Evolutionary conservation across 2,113 vertebrate genomes (phyloP).

Genomic region (Centropus bengalensis): DNA sequence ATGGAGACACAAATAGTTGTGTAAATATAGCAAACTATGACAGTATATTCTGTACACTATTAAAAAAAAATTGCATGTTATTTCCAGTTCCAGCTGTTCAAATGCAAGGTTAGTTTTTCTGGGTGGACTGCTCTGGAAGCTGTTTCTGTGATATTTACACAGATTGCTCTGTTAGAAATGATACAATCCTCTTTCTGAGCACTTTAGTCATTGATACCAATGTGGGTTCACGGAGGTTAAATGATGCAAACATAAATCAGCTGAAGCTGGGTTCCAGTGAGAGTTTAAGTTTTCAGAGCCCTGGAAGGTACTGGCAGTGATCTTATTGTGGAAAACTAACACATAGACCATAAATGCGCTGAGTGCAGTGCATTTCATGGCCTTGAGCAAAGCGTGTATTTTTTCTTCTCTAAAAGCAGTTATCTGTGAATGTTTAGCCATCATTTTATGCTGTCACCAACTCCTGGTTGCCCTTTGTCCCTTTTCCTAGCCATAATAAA

Average conservation of each 20-base stretch:
- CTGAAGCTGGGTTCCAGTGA: constrained; percentile 9
- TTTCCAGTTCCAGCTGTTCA: neutral
- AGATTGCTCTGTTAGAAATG: neutral
- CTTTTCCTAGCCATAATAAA: neutral
- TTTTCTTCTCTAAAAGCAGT: neutral
- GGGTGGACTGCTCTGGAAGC: constrained; percentile 3
- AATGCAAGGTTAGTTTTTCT: neutral
- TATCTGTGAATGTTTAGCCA: neutral
- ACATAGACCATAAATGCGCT: neutral
- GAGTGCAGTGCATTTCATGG: neutral
- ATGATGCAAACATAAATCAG: constrained; percentile 9
- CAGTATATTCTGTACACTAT: neutral
- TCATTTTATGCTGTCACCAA: neutral
- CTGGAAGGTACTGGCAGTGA: constrained; percentile 48
- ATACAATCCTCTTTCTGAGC: constrained; percentile 48
- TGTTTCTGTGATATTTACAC: constrained; percentile 25
- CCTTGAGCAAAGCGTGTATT: neutral
- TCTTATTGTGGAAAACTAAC: constrained; percentile 45
- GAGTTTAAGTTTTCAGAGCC: constrained; percentile 43
- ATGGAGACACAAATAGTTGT: neutral
- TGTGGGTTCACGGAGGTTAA: constrained; percentile 35
- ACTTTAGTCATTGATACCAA: constrained; percentile 11
- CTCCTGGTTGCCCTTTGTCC: neutral
- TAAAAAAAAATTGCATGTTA: neutral
- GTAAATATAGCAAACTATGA: neutral